Evolutionary conservation across 2,888 invertebrate species (phyloP).

Genomic region (Stictocephala bisonia): DNA sequence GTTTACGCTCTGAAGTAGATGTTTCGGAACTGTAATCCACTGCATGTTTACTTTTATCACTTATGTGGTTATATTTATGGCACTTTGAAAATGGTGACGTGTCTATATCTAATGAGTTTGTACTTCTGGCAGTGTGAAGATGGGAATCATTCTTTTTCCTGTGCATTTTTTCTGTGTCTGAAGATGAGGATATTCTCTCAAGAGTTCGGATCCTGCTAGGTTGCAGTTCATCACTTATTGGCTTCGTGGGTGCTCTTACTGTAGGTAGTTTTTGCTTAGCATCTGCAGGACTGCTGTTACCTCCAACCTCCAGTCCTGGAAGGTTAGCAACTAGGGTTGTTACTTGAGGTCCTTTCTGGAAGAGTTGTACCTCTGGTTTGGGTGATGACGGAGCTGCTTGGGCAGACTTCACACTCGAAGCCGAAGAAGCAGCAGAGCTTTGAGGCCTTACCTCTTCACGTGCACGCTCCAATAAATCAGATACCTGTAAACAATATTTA

Average conservation of each 20-base stretch:
- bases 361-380: conserved; percentile 67
- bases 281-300: conserved; percentile 36
- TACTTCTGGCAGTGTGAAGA: conserved; percentile 51
- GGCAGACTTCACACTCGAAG: conserved; percentile 43
- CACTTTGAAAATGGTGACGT: conserved; percentile 59
- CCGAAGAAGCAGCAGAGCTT: conserved; percentile 42
- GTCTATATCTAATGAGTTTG: conserved; percentile 62
- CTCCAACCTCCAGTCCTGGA: conserved; percentile 64
- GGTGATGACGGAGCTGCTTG: conserved; percentile 44
- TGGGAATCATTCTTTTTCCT: conserved; percentile 50
- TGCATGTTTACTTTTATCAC: conserved; percentile 56
- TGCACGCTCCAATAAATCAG: conserved; percentile 64
- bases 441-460: conserved; percentile 48
- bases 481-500: conserved; percentile 66
- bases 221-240: not conserved
- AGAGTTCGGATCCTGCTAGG: conserved; percentile 75
- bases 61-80: conserved; percentile 1
- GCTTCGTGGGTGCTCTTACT: conserved; percentile 21
- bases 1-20: conserved; percentile 22
- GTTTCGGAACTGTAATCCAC: conserved; percentile 72
- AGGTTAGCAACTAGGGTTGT: conserved; percentile 77
- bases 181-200: conserved; percentile 73
- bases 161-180: conserved; percentile 20
- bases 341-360: conserved; percentile 84
- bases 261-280: conserved; percentile 34